Conservation (phyloP, 2,797 vertebrate genomes). For the Peromyscus attwateri region DNA sequence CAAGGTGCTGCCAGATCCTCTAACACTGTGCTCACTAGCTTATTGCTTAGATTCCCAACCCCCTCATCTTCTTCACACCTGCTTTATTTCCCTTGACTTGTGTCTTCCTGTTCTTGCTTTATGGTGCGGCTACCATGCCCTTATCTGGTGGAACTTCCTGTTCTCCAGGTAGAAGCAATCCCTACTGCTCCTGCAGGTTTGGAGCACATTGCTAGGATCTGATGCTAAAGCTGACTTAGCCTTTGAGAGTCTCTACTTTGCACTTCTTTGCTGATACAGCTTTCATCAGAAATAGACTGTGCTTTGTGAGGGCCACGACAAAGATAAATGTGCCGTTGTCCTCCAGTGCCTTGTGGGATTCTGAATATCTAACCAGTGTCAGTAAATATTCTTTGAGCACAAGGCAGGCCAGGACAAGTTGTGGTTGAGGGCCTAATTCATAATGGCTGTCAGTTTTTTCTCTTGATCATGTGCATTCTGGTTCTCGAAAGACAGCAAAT, state of each 20-base stretch:
- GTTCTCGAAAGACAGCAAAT: neutral
- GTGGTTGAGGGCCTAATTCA: constrained; percentile 29
- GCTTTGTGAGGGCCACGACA: constrained; percentile 1
- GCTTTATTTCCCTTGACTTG: constrained; percentile 14
- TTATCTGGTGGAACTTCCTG: neutral
- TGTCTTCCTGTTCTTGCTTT: neutral
- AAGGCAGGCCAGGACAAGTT: constrained; percentile 23
- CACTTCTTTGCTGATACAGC: neutral
- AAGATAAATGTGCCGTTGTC: neutral
- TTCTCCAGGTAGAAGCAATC: neutral
- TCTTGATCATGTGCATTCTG: neutral
- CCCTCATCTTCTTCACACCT: neutral
- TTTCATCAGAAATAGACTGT: neutral
- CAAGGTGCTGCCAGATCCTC: neutral
- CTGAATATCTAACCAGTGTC: neutral
- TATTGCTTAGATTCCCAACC: neutral
- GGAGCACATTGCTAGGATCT: neutral
- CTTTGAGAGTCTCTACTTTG: neutral
- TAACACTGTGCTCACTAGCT: neutral
- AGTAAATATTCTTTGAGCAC: constrained; percentile 5
- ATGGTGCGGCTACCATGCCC: neutral
- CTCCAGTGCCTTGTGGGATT: neutral
- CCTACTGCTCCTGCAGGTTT: neutral
- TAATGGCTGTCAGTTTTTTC: constrained; percentile 32
- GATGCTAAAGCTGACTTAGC: neutral